phyloP scores from a whole-genome alignment of 2,888 invertebrate genomes.

The Eudemis profundana region DNA sequence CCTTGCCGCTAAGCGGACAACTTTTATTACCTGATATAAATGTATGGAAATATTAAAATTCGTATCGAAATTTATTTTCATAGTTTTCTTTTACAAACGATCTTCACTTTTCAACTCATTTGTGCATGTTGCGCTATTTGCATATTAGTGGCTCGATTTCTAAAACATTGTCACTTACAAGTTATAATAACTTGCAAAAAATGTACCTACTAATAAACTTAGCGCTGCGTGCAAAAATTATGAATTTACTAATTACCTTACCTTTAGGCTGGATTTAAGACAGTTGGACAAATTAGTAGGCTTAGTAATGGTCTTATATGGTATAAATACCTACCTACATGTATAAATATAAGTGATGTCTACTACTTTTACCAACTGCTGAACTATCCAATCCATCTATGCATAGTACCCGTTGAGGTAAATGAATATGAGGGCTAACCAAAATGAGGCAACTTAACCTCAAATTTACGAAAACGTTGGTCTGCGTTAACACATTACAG shows the following conservation, averaged over 20 bases:
- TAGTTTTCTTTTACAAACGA: conserved; percentile 60
- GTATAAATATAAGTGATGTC: not conserved
- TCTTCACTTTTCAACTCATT: not conserved
- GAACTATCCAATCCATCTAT: no score
- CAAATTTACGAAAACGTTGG: not conserved
- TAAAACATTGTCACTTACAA: not conserved
- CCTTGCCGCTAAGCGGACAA: conserved; percentile 83
- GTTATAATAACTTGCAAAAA: not conserved
- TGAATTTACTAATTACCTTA: not conserved
- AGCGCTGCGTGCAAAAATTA: conserved; percentile 1
- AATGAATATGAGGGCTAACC: no score
- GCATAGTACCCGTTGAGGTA: no score
- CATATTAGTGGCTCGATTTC: not conserved
- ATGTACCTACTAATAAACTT: not conserved
- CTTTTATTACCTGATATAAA: conserved; percentile 79
- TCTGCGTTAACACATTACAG: not conserved
- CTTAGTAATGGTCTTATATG: no score
- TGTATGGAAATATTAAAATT: conserved; percentile 67
- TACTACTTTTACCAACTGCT: conserved; percentile 5
- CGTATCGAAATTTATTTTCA: conserved; percentile 67
- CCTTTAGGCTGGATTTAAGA: not conserved
- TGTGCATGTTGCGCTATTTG: not conserved
- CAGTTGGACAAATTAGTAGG: not conserved
- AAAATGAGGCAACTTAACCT: not conserved
- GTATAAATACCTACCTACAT: no score